Evolutionary conservation across 2,888 invertebrate species (phyloP), one percentile per base, ranked within the genome.

Genomic region (Melangyna quadrimaculata): DNA sequence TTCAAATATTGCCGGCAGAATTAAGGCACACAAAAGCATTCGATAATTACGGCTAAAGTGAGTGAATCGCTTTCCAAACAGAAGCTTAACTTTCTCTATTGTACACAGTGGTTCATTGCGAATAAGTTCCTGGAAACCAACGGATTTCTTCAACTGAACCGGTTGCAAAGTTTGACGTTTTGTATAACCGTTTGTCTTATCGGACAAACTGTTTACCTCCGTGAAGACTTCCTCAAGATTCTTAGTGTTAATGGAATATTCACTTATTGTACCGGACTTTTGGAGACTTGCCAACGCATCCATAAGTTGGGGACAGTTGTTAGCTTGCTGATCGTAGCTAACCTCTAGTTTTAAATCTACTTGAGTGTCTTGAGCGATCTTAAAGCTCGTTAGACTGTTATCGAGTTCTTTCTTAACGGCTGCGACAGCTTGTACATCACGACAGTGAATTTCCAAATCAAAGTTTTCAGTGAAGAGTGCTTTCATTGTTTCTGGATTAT

Each of bases 151-250:
- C 37, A 89, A 10, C n/a, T 89, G 87, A 1, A 89, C 88, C 19
- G 19, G 80, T 14, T 88, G 89, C 86, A 89, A 88, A 65, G 78
- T 82, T 73, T 87, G 84, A 3, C 67, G 79, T 19, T 80, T 63
- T 32, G 43, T 27, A 51, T 70, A 72, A n/a, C 81, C 79, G 69
- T 80, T 77, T 51, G 17, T 73, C 78, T 71, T 63, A 1, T 29
- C 61, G 0, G 22, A 48, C 24, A 57, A 22, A 61, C 40, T 87
- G 14, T 88, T 87, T 7, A 89, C 67, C 29, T 90, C 90, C 65
- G 90, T 93, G 90, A 95, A 95, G 59, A 95, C 94, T 88, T 94
- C 94, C 88, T 95, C 95, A 78, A 95, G 91, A 53, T 93, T 94
- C 90, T 94, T 94, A 90, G 95, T 94, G 89, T 94, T 94, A 87